Percentiles rank a stretch among this genome's conserved stretches.
phyloP scores from a whole-genome alignment of 2,888 invertebrate species.

The Hirudinaria manillensis region DNA sequence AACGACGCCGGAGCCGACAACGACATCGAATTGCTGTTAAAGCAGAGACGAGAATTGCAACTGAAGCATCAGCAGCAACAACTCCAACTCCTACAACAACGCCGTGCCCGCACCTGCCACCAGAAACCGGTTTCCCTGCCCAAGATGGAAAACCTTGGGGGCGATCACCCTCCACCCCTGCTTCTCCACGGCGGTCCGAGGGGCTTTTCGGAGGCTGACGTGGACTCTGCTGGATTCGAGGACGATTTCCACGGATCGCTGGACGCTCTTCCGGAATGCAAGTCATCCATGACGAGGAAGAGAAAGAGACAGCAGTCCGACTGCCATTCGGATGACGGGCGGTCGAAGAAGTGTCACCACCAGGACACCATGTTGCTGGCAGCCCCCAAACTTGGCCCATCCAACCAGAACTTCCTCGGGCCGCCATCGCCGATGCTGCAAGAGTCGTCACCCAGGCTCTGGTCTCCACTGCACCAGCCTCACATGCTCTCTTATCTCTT shows the following conservation, averaged over 20 bases:
- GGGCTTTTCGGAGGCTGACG: too few species aligned
- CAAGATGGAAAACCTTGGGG: too few species aligned
- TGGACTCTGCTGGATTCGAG: too few species aligned
- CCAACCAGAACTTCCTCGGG: not conserved
- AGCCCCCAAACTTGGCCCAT: not conserved
- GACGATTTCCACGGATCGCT: too few species aligned
- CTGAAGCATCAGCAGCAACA: slow-evolving; percentile 28
- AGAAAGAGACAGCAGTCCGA: too few species aligned
- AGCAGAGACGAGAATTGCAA: slow-evolving; percentile 18
- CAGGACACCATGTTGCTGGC: slow-evolving; percentile 1
- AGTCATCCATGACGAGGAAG: too few species aligned
- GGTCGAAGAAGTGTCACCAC: not conserved
- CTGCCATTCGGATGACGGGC: not conserved
- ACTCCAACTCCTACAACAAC: slow-evolving; percentile 25
- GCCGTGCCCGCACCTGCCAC: slow-evolving; percentile 5
- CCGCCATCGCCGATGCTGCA: not conserved
- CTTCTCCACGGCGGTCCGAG: too few species aligned
- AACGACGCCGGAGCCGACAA: not conserved
- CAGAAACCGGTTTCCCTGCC: not conserved
- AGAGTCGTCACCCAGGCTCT: not conserved
- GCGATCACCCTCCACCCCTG: too few species aligned
- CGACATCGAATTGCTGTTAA: not conserved
- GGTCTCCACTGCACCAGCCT: not conserved
- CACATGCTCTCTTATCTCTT: not conserved
- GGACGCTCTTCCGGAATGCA: too few species aligned